Evolutionary conservation across 2,888 invertebrate genomes (phyloP).

Genomic region (Brenthis hecate): DNA sequence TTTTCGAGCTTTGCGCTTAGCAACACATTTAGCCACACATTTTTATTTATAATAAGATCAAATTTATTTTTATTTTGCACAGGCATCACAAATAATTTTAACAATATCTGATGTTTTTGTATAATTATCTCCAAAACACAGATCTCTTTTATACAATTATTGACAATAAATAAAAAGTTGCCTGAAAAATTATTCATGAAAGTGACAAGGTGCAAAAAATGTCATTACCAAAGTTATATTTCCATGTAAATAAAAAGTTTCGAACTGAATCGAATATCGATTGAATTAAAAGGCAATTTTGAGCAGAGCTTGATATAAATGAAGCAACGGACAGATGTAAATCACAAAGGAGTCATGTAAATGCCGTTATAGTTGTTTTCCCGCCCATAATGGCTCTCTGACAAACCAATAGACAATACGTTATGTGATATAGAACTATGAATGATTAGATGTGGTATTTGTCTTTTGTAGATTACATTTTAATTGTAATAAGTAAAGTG

Average conservation of each 20-base stretch:
- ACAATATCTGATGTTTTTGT: too few species aligned
- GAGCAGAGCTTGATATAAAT: conserved; percentile 49
- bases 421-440: conserved; percentile 31
- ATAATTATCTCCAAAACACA: too few species aligned
- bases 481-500: background rate
- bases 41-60: too few species aligned
- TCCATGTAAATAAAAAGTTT: conserved; percentile 22
- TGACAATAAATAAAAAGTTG: background rate
- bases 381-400: conserved; percentile 51
- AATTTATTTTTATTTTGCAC: too few species aligned
- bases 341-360: conserved; percentile 70
- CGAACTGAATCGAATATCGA: conserved; percentile 43
- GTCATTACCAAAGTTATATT: background rate
- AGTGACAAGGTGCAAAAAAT: background rate
- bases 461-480: background rate
- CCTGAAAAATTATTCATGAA: background rate
- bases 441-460: conserved; percentile 7
- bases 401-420: conserved; percentile 48
- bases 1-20: too few species aligned
- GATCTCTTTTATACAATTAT: background rate
- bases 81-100: too few species aligned
- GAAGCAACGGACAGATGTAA: conserved; percentile 49
- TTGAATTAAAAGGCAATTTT: conserved; percentile 55
- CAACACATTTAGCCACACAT: too few species aligned
- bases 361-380: conserved; percentile 62